These are phyloP conservation scores for Trachelus troglodyta DNA, from an alignment of 2,888 invertebrate species.

Conservation along the genomic window DNA sequence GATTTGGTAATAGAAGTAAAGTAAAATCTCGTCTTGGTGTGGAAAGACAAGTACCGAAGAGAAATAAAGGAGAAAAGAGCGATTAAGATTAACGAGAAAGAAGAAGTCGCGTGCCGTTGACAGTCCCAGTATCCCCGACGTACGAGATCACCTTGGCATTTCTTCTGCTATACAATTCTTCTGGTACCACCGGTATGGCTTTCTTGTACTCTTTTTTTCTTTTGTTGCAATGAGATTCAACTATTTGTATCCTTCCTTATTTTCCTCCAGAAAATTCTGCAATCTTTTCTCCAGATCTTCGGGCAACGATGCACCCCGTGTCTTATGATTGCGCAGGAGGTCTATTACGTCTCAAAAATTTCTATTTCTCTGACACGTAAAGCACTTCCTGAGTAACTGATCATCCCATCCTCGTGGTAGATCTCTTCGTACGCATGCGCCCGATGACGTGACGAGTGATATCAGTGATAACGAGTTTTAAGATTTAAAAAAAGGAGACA, in stretches of 20 bases:
- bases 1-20: neutral
- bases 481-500: neutral
- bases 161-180: constrained; percentile 13
- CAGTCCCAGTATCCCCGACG: neutral
- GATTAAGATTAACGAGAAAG: neutral
- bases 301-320: neutral
- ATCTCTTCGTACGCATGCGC: neutral
- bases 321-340: neutral
- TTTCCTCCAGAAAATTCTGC: neutral
- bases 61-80: neutral
- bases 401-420: neutral
- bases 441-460: neutral
- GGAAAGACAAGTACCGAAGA: too few species aligned
- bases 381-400: neutral
- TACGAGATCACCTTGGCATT: constrained; percentile 45
- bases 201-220: neutral
- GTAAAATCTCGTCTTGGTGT: neutral
- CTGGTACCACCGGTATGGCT: neutral
- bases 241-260: neutral
- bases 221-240: neutral
- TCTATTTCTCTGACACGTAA: neutral
- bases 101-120: neutral
- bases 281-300: too few species aligned
- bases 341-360: neutral
- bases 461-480: neutral